phyloP scores from a whole-genome alignment of 2,113 vertebrate genomes.

The Varanus komodoensis region DNA sequence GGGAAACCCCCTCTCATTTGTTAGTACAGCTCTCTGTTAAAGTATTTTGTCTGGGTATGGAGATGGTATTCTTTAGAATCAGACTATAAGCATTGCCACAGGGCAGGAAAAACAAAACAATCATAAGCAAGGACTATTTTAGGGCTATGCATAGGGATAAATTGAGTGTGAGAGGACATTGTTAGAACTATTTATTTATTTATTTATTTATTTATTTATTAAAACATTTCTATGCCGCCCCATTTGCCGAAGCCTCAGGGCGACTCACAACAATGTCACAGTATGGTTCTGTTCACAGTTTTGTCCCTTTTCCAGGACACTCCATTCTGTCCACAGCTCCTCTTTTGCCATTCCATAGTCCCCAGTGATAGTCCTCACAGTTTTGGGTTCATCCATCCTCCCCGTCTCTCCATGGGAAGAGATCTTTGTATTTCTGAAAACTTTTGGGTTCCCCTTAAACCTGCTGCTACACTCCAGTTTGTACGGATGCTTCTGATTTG shows the following conservation, averaged over 20 bases:
- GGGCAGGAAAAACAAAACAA: not conserved
- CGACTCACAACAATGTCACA: not conserved
- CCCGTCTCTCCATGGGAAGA: not conserved
- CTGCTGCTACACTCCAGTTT: not conserved
- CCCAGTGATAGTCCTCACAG: not conserved
- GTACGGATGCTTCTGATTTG: not conserved
- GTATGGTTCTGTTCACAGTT: not conserved
- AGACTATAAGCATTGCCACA: too few species aligned
- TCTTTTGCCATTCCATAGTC: not conserved
- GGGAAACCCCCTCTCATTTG: slow-evolving; percentile 18
- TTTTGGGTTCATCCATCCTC: not conserved
- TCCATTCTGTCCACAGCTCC: not conserved
- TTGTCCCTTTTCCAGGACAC: not conserved
- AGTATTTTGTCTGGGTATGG: not conserved
- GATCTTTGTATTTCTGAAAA: not conserved
- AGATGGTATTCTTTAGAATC: not conserved
- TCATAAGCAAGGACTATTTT: too few species aligned
- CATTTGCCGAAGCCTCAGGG: too few species aligned
- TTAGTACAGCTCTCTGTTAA: slow-evolving; percentile 1
- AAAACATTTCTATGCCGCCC: too few species aligned
- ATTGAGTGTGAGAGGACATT: not conserved
- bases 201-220: too few species aligned
- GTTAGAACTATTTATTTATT: too few species aligned
- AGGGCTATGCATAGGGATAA: not conserved
- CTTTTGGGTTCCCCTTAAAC: not conserved